Conservation (phyloP, 2,797 vertebrate genomes). For the Galagoides demidoff region DNA sequence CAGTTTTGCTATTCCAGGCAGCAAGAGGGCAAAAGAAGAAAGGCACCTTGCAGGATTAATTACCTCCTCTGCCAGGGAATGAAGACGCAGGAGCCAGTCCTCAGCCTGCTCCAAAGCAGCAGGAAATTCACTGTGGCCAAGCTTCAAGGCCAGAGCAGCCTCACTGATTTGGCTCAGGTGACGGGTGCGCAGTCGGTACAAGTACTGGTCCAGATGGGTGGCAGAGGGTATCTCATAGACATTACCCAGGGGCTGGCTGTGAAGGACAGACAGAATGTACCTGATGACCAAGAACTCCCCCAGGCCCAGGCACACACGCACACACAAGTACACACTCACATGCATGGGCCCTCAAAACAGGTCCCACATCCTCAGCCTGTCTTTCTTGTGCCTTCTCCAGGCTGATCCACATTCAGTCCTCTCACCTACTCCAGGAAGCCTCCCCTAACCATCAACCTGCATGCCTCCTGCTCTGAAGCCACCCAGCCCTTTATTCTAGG, state of each 20-base stretch:
- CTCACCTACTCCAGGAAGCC: constrained; percentile 1
- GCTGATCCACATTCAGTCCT: not conserved
- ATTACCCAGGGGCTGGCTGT: constrained; percentile 89
- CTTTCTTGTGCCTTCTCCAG: not conserved
- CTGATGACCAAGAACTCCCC: not conserved
- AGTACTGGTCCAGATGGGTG: constrained; percentile 93
- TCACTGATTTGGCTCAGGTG: constrained; percentile 91
- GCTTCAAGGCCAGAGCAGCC: constrained; percentile 89
- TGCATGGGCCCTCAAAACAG: not conserved
- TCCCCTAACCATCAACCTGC: not conserved
- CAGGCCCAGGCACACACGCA: too few species aligned
- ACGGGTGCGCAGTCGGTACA: constrained; percentile 88
- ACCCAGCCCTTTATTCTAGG: not conserved
- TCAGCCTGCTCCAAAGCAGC: constrained; percentile 92
- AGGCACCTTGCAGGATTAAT: not conserved
- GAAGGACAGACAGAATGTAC: not conserved
- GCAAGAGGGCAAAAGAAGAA: not conserved
- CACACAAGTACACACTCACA: too few species aligned
- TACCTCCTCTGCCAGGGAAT: constrained; percentile 93
- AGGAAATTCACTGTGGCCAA: constrained; percentile 75
- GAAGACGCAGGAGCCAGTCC: constrained; percentile 93
- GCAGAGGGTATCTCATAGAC: constrained; percentile 87
- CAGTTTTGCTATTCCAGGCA: not conserved
- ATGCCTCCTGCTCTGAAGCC: not conserved
- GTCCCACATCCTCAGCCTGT: not conserved